Conservation (phyloP, 2,888 invertebrate genomes). For the Drosophila borborema region DNA sequence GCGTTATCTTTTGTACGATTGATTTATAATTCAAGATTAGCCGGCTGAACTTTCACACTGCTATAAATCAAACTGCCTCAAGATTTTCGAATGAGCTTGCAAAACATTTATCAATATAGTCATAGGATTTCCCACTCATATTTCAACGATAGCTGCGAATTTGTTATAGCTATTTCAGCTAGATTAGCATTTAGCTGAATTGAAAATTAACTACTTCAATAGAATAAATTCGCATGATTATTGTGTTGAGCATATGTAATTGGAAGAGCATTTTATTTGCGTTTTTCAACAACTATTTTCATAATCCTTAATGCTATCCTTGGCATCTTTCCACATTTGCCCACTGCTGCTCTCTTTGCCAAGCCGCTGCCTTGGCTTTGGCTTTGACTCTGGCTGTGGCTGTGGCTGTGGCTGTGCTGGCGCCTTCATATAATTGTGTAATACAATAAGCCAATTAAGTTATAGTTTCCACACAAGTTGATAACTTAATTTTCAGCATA, state of each 20-base stretch:
- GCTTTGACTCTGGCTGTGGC: background rate
- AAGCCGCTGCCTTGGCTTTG: constrained; percentile 6
- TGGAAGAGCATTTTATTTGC: background rate
- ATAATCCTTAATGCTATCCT: constrained; percentile 23
- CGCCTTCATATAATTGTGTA: constrained; percentile 53
- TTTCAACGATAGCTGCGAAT: background rate
- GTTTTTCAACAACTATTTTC: constrained; percentile 1
- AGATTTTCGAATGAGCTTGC: background rate
- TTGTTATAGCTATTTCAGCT: background rate
- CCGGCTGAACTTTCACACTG: background rate
- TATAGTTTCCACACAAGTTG: constrained; percentile 60
- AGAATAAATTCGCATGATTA: background rate
- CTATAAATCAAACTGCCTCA: background rate
- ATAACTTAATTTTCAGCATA: constrained; percentile 56
- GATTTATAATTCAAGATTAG: background rate
- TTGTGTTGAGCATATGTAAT: background rate
- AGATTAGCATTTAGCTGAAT: background rate
- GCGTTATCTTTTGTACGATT: background rate
- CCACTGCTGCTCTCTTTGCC: constrained; percentile 12
- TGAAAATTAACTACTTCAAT: background rate
- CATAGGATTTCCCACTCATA: background rate
- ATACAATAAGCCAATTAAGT: constrained; percentile 66
- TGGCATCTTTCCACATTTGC: constrained; percentile 19
- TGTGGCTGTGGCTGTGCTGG: background rate
- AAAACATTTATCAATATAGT: background rate